These are phyloP conservation scores for Lasioglossum lativentre DNA, from an alignment of 2,888 invertebrate species.

Conservation along the genomic window DNA sequence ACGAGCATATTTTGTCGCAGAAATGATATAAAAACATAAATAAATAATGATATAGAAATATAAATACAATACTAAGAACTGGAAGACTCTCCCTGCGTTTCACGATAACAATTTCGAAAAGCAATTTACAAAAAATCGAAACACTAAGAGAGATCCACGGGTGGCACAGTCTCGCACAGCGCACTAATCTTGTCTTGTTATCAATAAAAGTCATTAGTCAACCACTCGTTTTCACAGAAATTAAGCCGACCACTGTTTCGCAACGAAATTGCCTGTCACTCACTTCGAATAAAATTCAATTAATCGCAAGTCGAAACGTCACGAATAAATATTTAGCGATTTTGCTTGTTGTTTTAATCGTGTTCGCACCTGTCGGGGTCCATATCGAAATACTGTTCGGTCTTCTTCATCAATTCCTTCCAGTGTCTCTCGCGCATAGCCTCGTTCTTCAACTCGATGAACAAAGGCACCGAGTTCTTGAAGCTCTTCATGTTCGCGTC, in stretches of 20 bases:
- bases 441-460: slow-evolving; percentile 96
- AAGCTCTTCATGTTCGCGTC: slow-evolving; percentile 96
- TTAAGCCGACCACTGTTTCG: neutral
- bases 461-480: slow-evolving; percentile 93
- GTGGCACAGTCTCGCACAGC: too few species aligned
- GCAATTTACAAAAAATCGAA: neutral
- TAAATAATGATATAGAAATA: neutral
- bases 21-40: neutral
- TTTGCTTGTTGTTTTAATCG: slow-evolving; percentile 31
- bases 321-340: neutral
- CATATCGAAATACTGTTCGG: slow-evolving; percentile 93
- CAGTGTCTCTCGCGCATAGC: slow-evolving; percentile 96
- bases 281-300: neutral
- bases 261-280: neutral
- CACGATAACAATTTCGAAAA: neutral
- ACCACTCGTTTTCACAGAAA: neutral
- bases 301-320: neutral
- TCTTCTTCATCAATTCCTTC: slow-evolving; percentile 94
- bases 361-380: slow-evolving; percentile 87
- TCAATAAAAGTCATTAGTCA: neutral
- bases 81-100: neutral
- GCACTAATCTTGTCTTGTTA: neutral
- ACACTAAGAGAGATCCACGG: too few species aligned
- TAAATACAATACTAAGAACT: neutral
- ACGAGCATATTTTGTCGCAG: neutral